A percentile compares a stretch with the other conserved stretches of the same genome.
phyloP scores from a whole-genome alignment of 2,113 vertebrate genomes.

The Nothocercus nigrocapillus region DNA sequence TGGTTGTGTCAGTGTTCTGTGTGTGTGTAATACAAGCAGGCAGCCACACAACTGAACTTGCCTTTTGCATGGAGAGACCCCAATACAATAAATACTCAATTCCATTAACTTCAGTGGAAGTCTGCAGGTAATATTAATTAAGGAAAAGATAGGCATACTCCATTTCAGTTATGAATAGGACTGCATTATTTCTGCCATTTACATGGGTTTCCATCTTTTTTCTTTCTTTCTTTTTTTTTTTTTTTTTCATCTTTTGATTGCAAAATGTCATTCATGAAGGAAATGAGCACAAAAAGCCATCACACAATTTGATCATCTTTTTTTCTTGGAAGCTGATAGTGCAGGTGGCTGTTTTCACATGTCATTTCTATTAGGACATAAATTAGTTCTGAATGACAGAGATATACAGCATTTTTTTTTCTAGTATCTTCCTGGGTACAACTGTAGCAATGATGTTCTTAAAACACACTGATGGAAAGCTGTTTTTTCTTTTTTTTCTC shows the following conservation, averaged over 20 bases:
- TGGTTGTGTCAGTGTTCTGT: not conserved
- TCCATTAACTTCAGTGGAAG: not conserved
- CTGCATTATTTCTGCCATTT: not conserved
- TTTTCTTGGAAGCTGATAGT: not conserved
- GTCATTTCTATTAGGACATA: not conserved
- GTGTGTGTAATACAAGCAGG: not conserved
- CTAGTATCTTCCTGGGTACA: not conserved
- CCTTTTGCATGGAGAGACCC: not conserved
- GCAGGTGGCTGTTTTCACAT: not conserved
- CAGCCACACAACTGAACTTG: not conserved
- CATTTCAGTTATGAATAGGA: not conserved
- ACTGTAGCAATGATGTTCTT: not conserved
- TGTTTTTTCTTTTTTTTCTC: not conserved
- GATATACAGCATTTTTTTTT: not conserved
- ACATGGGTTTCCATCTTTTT: not conserved
- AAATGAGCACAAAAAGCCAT: not conserved
- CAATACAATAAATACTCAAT: not conserved
- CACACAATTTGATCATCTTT: not conserved
- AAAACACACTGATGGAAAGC: not conserved
- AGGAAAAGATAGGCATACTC: not conserved
- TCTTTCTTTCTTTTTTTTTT: not conserved
- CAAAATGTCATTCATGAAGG: not conserved
- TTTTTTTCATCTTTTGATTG: not conserved
- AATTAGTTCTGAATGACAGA: not conserved
- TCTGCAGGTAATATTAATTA: not conserved